Evolutionary conservation across 2,113 vertebrate genomes (phyloP).

Genomic region (Cyphomyrus discorhynchus): DNA sequence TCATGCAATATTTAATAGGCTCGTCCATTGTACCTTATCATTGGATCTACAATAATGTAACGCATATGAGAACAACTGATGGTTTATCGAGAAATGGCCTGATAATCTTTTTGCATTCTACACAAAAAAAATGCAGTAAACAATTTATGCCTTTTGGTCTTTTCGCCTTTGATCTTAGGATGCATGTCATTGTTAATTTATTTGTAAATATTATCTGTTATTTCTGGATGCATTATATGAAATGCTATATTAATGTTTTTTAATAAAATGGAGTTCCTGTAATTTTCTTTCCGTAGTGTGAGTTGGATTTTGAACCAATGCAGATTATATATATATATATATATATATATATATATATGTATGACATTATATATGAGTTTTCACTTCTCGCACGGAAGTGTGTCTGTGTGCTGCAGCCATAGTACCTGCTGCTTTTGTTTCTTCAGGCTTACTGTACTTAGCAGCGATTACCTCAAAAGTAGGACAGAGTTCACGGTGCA

Average conservation of each 20-base stretch:
- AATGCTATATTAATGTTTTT: not conserved
- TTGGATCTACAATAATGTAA: not conserved
- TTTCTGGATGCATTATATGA: not conserved
- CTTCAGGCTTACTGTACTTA: not conserved
- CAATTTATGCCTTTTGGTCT: not conserved
- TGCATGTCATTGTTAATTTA: not conserved
- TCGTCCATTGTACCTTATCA: not conserved
- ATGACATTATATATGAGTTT: not conserved
- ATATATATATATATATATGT: no score
- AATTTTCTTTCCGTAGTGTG: not conserved
- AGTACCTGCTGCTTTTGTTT: not conserved
- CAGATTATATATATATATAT: not conserved
- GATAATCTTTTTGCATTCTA: not conserved
- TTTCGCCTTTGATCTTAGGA: not conserved
- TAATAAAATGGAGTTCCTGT: not conserved
- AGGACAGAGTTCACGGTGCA: not conserved
- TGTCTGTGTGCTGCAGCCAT: not conserved
- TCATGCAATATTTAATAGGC: conserved; percentile 1
- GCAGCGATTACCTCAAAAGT: not conserved
- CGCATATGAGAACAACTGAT: not conserved
- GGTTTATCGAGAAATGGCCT: not conserved
- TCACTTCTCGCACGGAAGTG: not conserved
- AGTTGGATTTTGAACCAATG: not conserved
- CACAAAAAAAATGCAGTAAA: not conserved
- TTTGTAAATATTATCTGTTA: not conserved